Evolutionary conservation across 1,140 invertebrate species (phyloP).

Genomic region (Lepidurus packardi): DNA sequence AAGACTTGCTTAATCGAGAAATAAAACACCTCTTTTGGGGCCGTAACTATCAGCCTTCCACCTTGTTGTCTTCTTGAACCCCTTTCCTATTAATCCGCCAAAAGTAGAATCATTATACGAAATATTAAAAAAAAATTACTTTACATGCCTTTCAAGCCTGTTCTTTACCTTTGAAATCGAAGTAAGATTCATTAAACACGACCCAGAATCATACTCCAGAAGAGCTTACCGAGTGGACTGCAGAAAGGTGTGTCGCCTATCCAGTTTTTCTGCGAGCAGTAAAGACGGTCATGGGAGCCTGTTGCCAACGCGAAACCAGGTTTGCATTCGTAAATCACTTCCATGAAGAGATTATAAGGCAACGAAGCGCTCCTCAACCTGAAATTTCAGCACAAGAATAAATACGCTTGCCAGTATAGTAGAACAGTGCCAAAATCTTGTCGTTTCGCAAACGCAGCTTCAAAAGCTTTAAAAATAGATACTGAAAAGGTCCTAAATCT

Average conservation of each 20-base stretch:
- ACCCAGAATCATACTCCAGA: no score
- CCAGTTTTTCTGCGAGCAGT: constrained; percentile 32
- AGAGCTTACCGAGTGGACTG: constrained; percentile 23
- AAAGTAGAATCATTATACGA: neutral
- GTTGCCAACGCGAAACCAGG: constrained; percentile 29
- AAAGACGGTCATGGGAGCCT: constrained; percentile 29
- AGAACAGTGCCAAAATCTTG: neutral
- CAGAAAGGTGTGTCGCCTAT: constrained; percentile 28
- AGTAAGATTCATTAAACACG: neutral
- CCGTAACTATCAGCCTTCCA: neutral
- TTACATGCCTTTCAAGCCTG: neutral
- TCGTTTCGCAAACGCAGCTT: neutral
- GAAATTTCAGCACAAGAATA: neutral
- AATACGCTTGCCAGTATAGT: neutral
- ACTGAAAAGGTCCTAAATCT: neutral
- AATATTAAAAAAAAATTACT: neutral
- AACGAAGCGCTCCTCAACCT: constrained; percentile 29
- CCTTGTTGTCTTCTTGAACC: neutral
- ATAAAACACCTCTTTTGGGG: neutral
- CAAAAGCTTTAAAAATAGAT: constrained; percentile 3
- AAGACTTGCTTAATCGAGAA: constrained; percentile 2
- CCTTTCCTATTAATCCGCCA: neutral
- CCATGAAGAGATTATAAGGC: constrained; percentile 33
- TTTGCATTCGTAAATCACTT: constrained; percentile 34
- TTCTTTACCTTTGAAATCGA: neutral